phyloP scores from a whole-genome alignment of 2,113 vertebrate genomes.

The Callorhinus ursinus region DNA sequence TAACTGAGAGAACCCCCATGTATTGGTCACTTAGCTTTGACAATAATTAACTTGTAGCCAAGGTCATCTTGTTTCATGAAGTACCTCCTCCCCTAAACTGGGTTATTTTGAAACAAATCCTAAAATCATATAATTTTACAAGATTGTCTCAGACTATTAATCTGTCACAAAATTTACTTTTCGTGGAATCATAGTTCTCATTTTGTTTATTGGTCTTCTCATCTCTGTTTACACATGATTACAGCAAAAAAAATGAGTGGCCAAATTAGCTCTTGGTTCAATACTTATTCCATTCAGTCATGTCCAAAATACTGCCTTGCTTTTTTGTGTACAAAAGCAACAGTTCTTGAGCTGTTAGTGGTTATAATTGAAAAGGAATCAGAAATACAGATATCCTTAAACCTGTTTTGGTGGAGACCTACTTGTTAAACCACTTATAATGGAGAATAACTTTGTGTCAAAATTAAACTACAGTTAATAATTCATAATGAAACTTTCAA shows the following conservation, averaged over 20 bases:
- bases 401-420: background rate
- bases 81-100: background rate
- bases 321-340: slow-evolving; percentile 37
- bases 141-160: background rate
- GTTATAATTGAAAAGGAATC: slow-evolving; percentile 5
- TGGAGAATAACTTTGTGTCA: slow-evolving; percentile 43
- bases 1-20: background rate
- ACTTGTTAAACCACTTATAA: slow-evolving; percentile 47
- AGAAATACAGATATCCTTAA: background rate
- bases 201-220: slow-evolving; percentile 11
- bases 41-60: slow-evolving; percentile 64
- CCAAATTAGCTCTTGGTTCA: background rate
- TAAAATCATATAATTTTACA: background rate
- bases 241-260: background rate
- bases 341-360: slow-evolving; percentile 24
- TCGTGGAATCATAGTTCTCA: background rate
- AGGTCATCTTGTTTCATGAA: slow-evolving; percentile 39
- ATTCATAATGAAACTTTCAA: slow-evolving; percentile 60
- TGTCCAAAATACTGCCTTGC: background rate
- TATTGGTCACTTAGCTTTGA: slow-evolving; percentile 40
- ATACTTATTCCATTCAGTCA: background rate
- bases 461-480: slow-evolving; percentile 43
- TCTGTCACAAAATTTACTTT: slow-evolving; percentile 36
- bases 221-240: background rate
- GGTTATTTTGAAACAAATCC: slow-evolving; percentile 54